Evolutionary conservation across 2,113 vertebrate species (phyloP), one percentile per base, ranked within the genome.

Genomic region (Nymphicus hollandicus): DNA sequence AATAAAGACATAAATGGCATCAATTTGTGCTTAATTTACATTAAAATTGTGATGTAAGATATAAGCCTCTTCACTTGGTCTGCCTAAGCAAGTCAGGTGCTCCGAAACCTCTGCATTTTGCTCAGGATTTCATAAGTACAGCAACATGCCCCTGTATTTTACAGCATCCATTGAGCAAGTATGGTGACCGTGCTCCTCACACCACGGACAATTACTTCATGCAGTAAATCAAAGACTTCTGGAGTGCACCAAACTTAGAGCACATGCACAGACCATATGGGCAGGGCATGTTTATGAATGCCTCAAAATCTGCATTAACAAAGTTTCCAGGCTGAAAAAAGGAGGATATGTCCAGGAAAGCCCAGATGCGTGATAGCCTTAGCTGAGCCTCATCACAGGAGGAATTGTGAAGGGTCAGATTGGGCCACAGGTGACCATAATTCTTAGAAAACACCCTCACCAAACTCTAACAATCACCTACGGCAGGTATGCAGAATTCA

Each of bases 191-290:
- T 50, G 47, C 50, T 95, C 72, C 60, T 94, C 80, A 78, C 80
- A 74, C 64, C 39, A 68, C 1, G 65, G 68, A 28, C 80, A 95
- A 93, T 92, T 86, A 88, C 64, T 78, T 58, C 3, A 1, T 55
- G 86, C 72, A 50, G 77, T 92, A 96, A 93, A 92, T 94, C 91
- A 93, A 50, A 77, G 80, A 50, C 35, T 94, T 66, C 49, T 90
- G 86, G 82, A 93, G 65, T 1, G 2, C 73, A 71, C 37, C 68
- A 86, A 73, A 46, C 50, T 78, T 87, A 66, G 5, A 92, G 55
- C 69, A 91, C 80, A 88, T 55, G 55, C 86, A 91, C 72, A 71
- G 43, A 71, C 65, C 92, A 94, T 96, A 80, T 97, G 95, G 83
- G 46, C 43, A 88, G 68, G 73, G 60, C 37, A 63, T 81, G 86